Evolutionary conservation across 1,140 invertebrate genomes (phyloP).

Genomic region (Papilio polytes): DNA sequence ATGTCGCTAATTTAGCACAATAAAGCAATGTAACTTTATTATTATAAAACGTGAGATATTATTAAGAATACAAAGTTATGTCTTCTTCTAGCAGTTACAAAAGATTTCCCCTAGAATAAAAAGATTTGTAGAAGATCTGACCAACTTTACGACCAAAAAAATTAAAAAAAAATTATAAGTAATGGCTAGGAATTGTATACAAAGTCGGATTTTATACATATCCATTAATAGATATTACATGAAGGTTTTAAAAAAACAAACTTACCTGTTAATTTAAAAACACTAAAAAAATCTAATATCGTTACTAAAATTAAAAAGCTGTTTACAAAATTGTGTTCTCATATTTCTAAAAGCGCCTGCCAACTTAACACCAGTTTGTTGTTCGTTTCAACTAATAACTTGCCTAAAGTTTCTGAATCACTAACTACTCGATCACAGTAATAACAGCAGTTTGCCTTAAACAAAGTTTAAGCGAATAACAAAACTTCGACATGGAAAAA

Average conservation of each 20-base stretch:
- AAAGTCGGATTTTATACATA: too few relatives aligned
- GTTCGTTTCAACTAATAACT: slow-evolving; percentile 12
- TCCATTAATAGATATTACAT: too few relatives aligned
- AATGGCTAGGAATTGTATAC: too few relatives aligned
- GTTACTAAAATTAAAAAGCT: not conserved
- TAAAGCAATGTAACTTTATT: not conserved
- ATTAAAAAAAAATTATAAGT: too few relatives aligned
- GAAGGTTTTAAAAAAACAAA: not conserved
- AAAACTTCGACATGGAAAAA: slow-evolving; percentile 16
- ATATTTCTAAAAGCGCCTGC: slow-evolving; percentile 2
- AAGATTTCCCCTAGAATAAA: not conserved
- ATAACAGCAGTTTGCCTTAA: not conserved
- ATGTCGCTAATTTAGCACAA: too few relatives aligned
- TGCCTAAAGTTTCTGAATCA: slow-evolving; percentile 3
- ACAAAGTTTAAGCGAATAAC: slow-evolving; percentile 11
- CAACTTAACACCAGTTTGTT: slow-evolving; percentile 25
- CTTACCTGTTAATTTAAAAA: not conserved
- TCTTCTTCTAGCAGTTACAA: not conserved
- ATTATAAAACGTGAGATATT: not conserved
- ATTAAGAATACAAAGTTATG: not conserved
- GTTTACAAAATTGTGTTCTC: not conserved
- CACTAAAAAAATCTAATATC: not conserved
- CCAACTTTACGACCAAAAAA: not conserved
- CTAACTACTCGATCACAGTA: slow-evolving; percentile 17
- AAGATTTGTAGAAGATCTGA: not conserved